Evolutionary conservation across 2,888 invertebrate genomes (phyloP).

Genomic region (Temnothorax rugatulus): DNA sequence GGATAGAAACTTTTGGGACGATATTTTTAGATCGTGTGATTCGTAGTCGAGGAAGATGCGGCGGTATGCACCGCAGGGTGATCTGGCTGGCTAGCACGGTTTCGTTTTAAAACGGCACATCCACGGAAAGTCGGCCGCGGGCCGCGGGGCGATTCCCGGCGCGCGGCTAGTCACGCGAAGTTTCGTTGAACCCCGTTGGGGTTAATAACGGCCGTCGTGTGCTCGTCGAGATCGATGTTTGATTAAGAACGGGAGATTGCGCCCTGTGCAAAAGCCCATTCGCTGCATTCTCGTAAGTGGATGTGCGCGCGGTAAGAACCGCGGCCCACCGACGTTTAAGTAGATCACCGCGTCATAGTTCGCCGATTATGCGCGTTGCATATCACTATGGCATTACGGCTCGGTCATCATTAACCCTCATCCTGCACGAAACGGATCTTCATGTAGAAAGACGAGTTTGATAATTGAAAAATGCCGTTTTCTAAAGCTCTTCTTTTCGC

Average conservation of each 20-base stretch:
- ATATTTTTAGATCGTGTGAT: conserved; percentile 72
- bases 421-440: background rate
- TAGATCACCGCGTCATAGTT: conserved; percentile 11
- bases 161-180: conserved; percentile 53
- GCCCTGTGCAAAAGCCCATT: background rate
- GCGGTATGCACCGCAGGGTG: conserved; percentile 20
- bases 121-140: conserved; percentile 39
- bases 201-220: conserved; percentile 54
- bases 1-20: conserved; percentile 54
- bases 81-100: conserved; percentile 32
- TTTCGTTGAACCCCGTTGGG: conserved; percentile 55
- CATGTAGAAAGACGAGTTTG: background rate
- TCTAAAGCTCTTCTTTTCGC: background rate
- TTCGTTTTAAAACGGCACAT: conserved; percentile 54
- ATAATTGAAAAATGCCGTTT: background rate
- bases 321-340: conserved; percentile 2
- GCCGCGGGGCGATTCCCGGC: conserved; percentile 20
- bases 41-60: conserved; percentile 55
- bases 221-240: conserved; percentile 56
- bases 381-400: background rate
- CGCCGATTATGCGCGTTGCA: conserved; percentile 3
- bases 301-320: background rate
- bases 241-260: conserved; percentile 46
- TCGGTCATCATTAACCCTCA: background rate
- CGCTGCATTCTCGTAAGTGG: conserved; percentile 27